Conservation (phyloP, 2,888 invertebrate species). For the Idaea biselata region DNA sequence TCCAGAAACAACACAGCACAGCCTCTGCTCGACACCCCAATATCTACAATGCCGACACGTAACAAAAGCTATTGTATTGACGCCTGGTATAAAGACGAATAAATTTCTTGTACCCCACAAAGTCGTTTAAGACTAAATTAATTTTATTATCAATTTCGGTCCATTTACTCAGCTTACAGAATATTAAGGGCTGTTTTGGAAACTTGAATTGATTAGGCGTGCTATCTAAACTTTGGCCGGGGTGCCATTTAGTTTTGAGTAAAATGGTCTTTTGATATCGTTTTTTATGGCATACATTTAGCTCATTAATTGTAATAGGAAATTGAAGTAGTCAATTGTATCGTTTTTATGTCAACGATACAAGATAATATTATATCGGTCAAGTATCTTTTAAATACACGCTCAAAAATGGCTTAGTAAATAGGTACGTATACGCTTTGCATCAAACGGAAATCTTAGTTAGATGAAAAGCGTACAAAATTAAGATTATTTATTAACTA, state of each 20-base stretch:
- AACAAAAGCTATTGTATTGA: constrained; percentile 36
- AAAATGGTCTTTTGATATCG: constrained; percentile 2
- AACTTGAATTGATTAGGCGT: constrained; percentile 27
- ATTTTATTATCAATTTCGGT: constrained; percentile 37
- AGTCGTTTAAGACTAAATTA: constrained; percentile 32
- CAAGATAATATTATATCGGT: background rate
- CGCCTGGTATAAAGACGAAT: constrained; percentile 25
- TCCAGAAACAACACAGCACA: constrained; percentile 10
- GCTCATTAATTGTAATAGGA: background rate
- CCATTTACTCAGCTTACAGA: constrained; percentile 31
- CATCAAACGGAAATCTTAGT: too few relatives aligned
- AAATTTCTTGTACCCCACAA: constrained; percentile 21
- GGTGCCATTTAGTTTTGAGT: constrained; percentile 9
- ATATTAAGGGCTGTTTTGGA: constrained; percentile 27
- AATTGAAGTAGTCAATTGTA: background rate
- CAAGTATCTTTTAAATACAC: too few relatives aligned
- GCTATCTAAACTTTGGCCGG: background rate
- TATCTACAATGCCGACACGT: constrained; percentile 7
- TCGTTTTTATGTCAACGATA: background rate
- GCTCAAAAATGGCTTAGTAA: too few relatives aligned
- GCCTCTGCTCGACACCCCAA: background rate
- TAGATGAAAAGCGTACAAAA: too few relatives aligned
- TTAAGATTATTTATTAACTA: too few relatives aligned
- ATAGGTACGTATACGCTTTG: too few relatives aligned
- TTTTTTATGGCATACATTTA: background rate